Conservation (phyloP, 2,113 vertebrate species). For the Leucosticte australis region DNA sequence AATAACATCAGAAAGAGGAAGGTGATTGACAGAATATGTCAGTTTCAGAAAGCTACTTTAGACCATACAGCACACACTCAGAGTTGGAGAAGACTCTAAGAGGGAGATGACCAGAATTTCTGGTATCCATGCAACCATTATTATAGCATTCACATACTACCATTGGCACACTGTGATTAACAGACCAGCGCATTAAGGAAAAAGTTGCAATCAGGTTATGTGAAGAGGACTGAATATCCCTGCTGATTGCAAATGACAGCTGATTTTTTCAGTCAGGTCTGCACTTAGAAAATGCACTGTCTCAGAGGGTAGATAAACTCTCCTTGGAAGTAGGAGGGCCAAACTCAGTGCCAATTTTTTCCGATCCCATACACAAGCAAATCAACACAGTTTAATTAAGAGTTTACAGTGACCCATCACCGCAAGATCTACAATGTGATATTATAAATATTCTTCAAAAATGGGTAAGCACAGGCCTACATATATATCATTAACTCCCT, state of each 20-base stretch:
- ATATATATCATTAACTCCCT: neutral
- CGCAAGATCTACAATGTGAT: neutral
- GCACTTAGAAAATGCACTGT: constrained; percentile 20
- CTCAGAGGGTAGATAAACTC: neutral
- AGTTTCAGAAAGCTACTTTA: neutral
- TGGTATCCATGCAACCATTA: constrained; percentile 59
- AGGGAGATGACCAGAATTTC: constrained; percentile 40
- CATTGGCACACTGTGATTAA: constrained; percentile 37
- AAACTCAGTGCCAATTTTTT: neutral
- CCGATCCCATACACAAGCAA: neutral
- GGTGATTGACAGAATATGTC: neutral
- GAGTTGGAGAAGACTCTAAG: neutral
- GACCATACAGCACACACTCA: neutral
- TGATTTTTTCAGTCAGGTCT: constrained; percentile 5
- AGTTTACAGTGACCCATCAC: neutral
- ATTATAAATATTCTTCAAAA: neutral
- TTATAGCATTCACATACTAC: constrained; percentile 34
- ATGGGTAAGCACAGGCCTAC: neutral
- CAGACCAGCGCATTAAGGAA: neutral
- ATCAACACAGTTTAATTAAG: neutral
- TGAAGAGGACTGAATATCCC: constrained; percentile 57
- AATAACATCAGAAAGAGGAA: neutral
- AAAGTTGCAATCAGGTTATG: constrained; percentile 57
- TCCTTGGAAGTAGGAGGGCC: neutral
- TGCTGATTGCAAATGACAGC: constrained; percentile 57